phyloP scores from a whole-genome alignment of 2,888 invertebrate genomes.

The Autographa pulchrina region DNA sequence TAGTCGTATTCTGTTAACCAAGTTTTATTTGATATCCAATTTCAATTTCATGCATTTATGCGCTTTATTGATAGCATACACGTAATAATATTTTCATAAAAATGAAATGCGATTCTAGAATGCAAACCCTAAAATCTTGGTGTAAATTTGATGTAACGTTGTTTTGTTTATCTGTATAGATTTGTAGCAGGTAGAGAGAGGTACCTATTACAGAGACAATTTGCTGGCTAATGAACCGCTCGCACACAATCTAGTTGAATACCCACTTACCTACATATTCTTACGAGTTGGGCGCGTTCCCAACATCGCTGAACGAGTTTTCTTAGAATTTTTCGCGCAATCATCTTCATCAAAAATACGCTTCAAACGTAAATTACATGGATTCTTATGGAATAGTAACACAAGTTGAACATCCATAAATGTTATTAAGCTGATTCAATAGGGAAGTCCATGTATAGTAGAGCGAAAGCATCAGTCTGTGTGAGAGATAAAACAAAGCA shows the following conservation, averaged over 20 bases:
- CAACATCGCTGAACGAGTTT: slow-evolving; percentile 44
- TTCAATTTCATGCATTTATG: slow-evolving; percentile 4
- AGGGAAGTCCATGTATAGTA: slow-evolving; percentile 16
- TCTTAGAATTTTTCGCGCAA: slow-evolving; percentile 21
- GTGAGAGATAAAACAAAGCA: slow-evolving; percentile 49
- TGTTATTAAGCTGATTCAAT: background rate
- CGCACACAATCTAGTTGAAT: slow-evolving; percentile 63
- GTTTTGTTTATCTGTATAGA: slow-evolving; percentile 51
- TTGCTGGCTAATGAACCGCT: slow-evolving; percentile 69
- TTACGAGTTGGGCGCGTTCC: slow-evolving; percentile 51
- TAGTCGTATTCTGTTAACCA: background rate
- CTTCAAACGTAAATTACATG: background rate
- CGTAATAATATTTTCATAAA: background rate
- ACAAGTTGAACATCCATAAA: slow-evolving; percentile 1
- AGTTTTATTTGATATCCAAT: slow-evolving; percentile 4
- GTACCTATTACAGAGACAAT: slow-evolving; percentile 64
- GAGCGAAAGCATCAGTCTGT: slow-evolving; percentile 39
- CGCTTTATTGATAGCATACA: slow-evolving; percentile 4
- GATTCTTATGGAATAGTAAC: background rate
- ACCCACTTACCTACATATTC: slow-evolving; percentile 62
- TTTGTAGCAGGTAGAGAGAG: slow-evolving; percentile 42
- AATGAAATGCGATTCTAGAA: background rate
- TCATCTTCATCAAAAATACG: slow-evolving; percentile 26
- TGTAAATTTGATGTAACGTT: background rate
- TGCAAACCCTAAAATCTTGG: background rate